A percentile compares a stretch with the other conserved stretches of the same genome.
Conservation (phyloP, 2,797 vertebrate species). For the Smutsia gigantea region DNA sequence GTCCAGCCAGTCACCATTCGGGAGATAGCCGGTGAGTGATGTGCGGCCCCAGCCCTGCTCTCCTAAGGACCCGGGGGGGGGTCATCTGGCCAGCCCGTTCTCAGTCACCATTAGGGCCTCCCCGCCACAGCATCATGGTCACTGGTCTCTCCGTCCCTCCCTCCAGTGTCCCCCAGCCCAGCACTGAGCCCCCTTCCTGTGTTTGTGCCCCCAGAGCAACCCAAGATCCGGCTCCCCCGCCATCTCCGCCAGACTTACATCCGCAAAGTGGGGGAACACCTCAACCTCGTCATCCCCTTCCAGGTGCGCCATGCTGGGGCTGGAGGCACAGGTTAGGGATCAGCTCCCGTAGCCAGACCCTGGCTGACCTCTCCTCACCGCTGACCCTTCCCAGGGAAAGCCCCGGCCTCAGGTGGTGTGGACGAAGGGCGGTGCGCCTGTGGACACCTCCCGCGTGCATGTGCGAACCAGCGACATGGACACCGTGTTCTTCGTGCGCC, state of each 20-base stretch:
- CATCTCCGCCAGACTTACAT: constrained; percentile 92
- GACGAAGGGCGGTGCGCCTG: constrained; percentile 88
- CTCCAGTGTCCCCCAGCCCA: fast-evolving
- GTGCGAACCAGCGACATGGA: constrained; percentile 89
- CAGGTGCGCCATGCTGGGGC: constrained; percentile 85
- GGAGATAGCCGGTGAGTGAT: constrained; percentile 92
- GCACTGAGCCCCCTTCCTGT: background rate
- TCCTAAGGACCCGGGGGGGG: background rate
- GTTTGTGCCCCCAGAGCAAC: constrained; percentile 86
- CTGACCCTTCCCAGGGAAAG: constrained; percentile 88
- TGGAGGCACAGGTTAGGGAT: fast-evolving
- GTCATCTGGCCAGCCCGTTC: background rate
- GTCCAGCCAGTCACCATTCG: constrained; percentile 91
- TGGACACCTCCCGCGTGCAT: constrained; percentile 88
- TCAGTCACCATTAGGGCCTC: background rate
- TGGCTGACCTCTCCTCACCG: background rate
- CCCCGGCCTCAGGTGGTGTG: constrained; percentile 92
- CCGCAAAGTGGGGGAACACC: constrained; percentile 90
- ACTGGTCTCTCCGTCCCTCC: fast-evolving
- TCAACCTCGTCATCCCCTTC: constrained; percentile 95
- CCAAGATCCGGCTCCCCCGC: constrained; percentile 94
- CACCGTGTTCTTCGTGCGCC: constrained; percentile 94
- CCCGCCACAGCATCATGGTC: fast-evolving
- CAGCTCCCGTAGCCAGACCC: background rate
- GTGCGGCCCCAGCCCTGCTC: constrained; percentile 69